Conservation (phyloP, 1,140 invertebrate species). For the Heliconius congener region DNA sequence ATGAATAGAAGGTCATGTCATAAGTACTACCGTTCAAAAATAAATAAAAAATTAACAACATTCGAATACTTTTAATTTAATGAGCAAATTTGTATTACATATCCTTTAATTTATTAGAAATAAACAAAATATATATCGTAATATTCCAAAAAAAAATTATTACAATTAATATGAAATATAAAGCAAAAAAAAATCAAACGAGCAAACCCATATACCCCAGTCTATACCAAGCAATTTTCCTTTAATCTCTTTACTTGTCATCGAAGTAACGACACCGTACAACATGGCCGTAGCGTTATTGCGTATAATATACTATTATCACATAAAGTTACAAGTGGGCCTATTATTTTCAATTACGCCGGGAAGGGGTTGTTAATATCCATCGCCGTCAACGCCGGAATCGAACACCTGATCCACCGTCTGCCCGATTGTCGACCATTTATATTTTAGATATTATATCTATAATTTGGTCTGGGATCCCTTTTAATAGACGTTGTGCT, state of each 20-base stretch:
- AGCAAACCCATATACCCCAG: background rate
- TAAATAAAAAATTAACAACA: too few relatives aligned
- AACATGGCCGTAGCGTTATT: background rate
- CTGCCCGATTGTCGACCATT: constrained; percentile 59
- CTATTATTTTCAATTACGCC: constrained; percentile 77
- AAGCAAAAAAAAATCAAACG: background rate
- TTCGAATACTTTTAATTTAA: too few relatives aligned
- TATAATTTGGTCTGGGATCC: constrained; percentile 54
- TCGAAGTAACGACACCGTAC: background rate
- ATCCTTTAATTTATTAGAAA: too few relatives aligned
- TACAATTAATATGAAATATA: too few relatives aligned
- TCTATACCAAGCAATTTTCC: background rate
- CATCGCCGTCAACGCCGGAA: constrained; percentile 61
- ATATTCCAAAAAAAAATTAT: too few relatives aligned
- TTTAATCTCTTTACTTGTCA: constrained; percentile 12
- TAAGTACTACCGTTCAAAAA: too few relatives aligned
- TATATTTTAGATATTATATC: constrained; percentile 58
- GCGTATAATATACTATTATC: constrained; percentile 49
- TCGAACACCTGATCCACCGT: constrained; percentile 64
- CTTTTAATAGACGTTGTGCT: constrained; percentile 27
- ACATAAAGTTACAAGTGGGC: constrained; percentile 57
- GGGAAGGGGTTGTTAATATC: constrained; percentile 79
- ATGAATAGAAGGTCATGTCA: too few relatives aligned
- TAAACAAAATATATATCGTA: too few relatives aligned
- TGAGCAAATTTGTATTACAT: too few relatives aligned